A percentile compares a stretch with the other conserved stretches of the same genome.
These are phyloP conservation scores for Lepidostoma basale DNA, from an alignment of 1,140 invertebrate species.

Conservation along the genomic window DNA sequence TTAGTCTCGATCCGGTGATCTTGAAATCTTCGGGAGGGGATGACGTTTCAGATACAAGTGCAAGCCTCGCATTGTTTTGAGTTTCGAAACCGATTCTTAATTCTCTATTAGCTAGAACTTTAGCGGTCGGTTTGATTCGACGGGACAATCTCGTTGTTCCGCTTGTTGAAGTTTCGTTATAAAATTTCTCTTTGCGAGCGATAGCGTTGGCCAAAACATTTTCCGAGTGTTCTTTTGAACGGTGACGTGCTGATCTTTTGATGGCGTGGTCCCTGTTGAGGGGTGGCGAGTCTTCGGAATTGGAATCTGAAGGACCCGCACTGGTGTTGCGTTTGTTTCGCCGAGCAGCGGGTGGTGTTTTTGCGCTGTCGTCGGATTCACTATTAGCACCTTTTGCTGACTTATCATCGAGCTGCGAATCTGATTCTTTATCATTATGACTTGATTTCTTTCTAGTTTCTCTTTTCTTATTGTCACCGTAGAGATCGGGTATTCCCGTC, in stretches of 20 bases:
- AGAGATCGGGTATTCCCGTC: not conserved
- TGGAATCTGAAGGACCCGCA: constrained; percentile 50
- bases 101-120: constrained; percentile 64
- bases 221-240: constrained; percentile 59
- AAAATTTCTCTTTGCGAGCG: constrained; percentile 63
- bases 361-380: constrained; percentile 50
- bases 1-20: constrained; percentile 37
- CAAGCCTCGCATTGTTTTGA: constrained; percentile 60
- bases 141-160: constrained; percentile 51
- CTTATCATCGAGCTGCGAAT: constrained; percentile 42
- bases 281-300: constrained; percentile 53
- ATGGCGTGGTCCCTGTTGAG: constrained; percentile 48
- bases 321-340: constrained; percentile 50
- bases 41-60: constrained; percentile 50
- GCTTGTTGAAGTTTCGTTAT: constrained; percentile 51
- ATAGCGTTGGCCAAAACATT: constrained; percentile 63
- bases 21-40: constrained; percentile 41
- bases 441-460: constrained; percentile 9
- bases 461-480: constrained; percentile 20
- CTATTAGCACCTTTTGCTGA: constrained; percentile 48
- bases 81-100: constrained; percentile 62
- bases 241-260: constrained; percentile 59
- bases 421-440: not conserved
- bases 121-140: constrained; percentile 64
- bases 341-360: constrained; percentile 48